Base-by-base conservation (phyloP, 2,888 invertebrate genomes). In the Papilio demoleus region DNA sequence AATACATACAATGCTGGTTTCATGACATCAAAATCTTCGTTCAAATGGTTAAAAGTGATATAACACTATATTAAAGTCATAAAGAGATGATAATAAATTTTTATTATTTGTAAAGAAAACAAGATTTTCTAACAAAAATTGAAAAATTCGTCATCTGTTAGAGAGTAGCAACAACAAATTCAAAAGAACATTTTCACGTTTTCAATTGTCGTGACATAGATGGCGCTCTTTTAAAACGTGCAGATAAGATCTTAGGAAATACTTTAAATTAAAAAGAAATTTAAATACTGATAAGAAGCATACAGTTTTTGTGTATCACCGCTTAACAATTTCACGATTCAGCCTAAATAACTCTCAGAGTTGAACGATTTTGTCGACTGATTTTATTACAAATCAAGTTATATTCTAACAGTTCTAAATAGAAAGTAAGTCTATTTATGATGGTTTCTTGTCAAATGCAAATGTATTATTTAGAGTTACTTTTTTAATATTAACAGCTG, bases 61-160 rank as follows among this genome's bases (percentile, higher is more conserved):
- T n/a, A n/a, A n/a, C n/a, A n/a, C n/a, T n/a, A n/a, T n/a, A n/a
- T n/a, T n/a, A n/a, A n/a, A n/a, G n/a, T n/a, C n/a, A n/a, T n/a
- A n/a, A n/a, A n/a, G n/a, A n/a, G n/a, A n/a, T n/a, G n/a, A n/a
- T n/a, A n/a, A n/a, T n/a, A n/a, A n/a, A n/a, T n/a, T n/a, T n/a
- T n/a, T n/a, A n/a, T n/a, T n/a, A n/a, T n/a, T n/a, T n/a, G n/a
- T n/a, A n/a, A n/a, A n/a, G n/a, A n/a, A n/a, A n/a, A n/a, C n/a
- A n/a, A n/a, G n/a, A n/a, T n/a, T n/a, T n/a, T n/a, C n/a, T n/a
- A n/a, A n/a, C n/a, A n/a, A n/a, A n/a, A n/a, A n/a, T n/a, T n/a
- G n/a, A n/a, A 24, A 24, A 12, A 36, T 34, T 40, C 12, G 60
- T 38, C 64, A 69, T 65, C 68, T 69, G 24, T 50, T 8, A 31